Conservation (phyloP, 2,113 vertebrate species). For the Brachyhypopomus occidentalis region DNA sequence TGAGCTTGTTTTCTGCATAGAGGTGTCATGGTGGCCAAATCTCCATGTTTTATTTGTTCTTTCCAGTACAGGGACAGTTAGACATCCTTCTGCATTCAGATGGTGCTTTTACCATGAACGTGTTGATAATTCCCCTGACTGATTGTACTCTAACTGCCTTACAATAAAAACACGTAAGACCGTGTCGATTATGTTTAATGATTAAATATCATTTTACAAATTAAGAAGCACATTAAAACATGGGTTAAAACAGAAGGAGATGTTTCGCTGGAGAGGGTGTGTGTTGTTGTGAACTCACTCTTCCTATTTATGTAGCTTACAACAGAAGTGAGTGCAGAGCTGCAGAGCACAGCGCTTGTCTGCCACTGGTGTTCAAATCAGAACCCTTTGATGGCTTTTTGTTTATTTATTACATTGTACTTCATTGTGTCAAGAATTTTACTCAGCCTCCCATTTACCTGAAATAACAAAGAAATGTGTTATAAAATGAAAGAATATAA, state of each 20-base stretch:
- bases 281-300: not conserved
- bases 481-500: not conserved
- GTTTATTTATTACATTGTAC: slow-evolving; percentile 1
- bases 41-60: slow-evolving; percentile 39
- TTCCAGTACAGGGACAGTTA: slow-evolving; percentile 34
- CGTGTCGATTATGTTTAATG: no score
- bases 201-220: not conserved
- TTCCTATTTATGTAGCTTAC: not conserved
- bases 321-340: not conserved
- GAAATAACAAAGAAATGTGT: not conserved
- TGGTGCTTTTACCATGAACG: not conserved
- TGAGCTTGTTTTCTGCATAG: slow-evolving; percentile 40
- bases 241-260: not conserved
- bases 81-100: slow-evolving; percentile 32
- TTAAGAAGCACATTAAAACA: not conserved
- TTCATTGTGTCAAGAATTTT: not conserved
- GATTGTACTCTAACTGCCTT: not conserved
- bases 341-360: not conserved
- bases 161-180: not conserved
- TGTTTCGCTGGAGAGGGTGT: not conserved
- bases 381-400: not conserved
- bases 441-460: not conserved
- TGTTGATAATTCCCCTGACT: not conserved
- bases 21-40: slow-evolving; percentile 31
- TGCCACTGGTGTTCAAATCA: slow-evolving; percentile 14